Conservation (phyloP, 2,797 vertebrate genomes). For the Acipenser oxyrinchus region DNA sequence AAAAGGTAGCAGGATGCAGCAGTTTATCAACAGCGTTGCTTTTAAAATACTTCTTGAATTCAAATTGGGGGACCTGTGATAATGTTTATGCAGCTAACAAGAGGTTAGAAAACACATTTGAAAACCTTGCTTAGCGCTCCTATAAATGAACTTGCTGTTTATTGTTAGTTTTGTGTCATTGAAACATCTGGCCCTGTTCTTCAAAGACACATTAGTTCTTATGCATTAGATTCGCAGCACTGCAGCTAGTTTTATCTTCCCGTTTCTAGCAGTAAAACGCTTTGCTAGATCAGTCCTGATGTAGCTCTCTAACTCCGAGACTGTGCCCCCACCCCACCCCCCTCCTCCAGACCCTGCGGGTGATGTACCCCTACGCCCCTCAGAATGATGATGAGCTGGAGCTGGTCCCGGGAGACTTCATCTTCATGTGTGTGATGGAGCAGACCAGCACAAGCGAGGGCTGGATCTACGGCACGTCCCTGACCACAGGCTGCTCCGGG, state of each 20-base stretch:
- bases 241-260: neutral
- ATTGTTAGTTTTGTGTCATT: too few relatives aligned
- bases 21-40: too few relatives aligned
- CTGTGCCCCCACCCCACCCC: neutral
- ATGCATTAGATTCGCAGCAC: neutral
- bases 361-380: conserved; percentile 90
- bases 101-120: too few relatives aligned
- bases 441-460: conserved; percentile 88
- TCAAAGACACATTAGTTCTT: neutral
- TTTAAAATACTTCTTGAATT: too few relatives aligned
- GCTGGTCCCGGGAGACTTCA: conserved; percentile 83
- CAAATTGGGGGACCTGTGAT: too few relatives aligned
- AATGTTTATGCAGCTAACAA: too few relatives aligned
- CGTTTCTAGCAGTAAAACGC: too few relatives aligned
- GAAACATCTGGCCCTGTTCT: too few relatives aligned
- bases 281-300: too few relatives aligned
- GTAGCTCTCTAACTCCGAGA: neutral
- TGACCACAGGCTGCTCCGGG: conserved; percentile 81
- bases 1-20: too few relatives aligned
- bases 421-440: conserved; percentile 90
- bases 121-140: too few relatives aligned
- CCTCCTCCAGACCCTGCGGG: conserved; percentile 76
- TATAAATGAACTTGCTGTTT: too few relatives aligned
- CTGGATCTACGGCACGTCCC: conserved; percentile 88
- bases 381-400: conserved; percentile 97